phyloP scores from a whole-genome alignment of 2,888 invertebrate genomes.

The Athalia circularis region DNA sequence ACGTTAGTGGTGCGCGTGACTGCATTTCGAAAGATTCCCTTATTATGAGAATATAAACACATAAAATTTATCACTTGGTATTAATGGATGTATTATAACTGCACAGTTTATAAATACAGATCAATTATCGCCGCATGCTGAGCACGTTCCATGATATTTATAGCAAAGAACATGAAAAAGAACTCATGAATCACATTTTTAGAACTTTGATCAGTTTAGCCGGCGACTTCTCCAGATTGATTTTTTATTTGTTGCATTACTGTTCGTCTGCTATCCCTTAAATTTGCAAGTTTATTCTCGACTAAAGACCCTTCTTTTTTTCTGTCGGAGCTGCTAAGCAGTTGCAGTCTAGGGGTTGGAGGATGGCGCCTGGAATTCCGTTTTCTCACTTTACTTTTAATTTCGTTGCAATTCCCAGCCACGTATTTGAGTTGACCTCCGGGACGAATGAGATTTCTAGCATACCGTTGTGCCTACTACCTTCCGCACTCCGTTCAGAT shows the following conservation, averaged over 20 bases:
- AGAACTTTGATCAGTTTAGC: no score
- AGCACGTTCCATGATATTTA: no score
- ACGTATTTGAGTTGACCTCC: slow-evolving; percentile 1
- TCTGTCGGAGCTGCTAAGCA: no score
- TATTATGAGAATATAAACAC: neutral
- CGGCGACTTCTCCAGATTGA: no score
- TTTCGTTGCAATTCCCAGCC: slow-evolving; percentile 13
- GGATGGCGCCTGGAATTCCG: neutral
- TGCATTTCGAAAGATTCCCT: neutral
- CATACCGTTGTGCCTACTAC: neutral
- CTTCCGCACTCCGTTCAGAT: no score
- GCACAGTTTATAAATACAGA: neutral
- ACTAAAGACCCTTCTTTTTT: no score
- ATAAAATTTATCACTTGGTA: slow-evolving; percentile 2
- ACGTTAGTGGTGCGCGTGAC: slow-evolving; percentile 26
- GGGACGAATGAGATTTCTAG: slow-evolving; percentile 1
- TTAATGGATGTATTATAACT: neutral
- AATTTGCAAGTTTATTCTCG: no score
- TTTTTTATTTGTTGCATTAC: no score
- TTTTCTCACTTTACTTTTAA: neutral
- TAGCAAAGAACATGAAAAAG: no score
- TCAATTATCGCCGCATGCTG: neutral
- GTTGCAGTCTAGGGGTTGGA: neutral
- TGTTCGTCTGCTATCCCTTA: no score
- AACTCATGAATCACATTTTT: no score